These are phyloP conservation scores for Umimayanthus kanabou DNA, from an alignment of 92 coral and sea anemone species.

Conservation along the genomic window DNA sequence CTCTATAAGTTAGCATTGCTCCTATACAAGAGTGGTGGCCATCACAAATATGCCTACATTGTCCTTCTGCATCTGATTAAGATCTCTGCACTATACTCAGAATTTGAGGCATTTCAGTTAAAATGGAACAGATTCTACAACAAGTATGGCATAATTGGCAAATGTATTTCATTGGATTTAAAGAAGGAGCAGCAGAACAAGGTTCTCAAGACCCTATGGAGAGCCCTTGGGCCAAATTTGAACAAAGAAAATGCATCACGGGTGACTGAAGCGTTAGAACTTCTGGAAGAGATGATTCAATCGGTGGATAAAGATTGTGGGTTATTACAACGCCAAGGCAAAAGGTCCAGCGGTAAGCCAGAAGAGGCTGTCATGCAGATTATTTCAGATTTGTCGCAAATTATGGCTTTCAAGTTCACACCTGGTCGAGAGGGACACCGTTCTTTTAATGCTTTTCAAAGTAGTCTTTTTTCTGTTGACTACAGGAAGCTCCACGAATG, in stretches of 20 bases:
- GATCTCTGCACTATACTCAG: slow-evolving; percentile 29
- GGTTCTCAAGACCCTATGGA: slow-evolving; percentile 67
- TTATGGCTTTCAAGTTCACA: slow-evolving; percentile 49
- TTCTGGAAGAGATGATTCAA: slow-evolving; percentile 39
- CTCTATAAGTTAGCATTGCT: slow-evolving; percentile 41
- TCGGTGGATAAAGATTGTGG: slow-evolving; percentile 62
- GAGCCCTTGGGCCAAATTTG: slow-evolving; percentile 51
- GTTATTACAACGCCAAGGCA: slow-evolving; percentile 26
- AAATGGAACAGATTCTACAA: slow-evolving; percentile 70
- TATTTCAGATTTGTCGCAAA: slow-evolving; percentile 38
- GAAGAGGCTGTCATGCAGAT: slow-evolving; percentile 64
- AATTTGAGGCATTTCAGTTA: slow-evolving; percentile 49
- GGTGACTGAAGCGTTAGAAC: slow-evolving; percentile 51
- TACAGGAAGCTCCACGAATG: slow-evolving; percentile 58
- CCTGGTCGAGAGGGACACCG: slow-evolving; percentile 54
- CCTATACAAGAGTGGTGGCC: slow-evolving; percentile 53
- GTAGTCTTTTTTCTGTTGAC: slow-evolving; percentile 41
- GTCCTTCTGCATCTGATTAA: slow-evolving; percentile 64
- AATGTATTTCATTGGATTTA: slow-evolving; percentile 57
- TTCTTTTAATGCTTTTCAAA: slow-evolving; percentile 53
- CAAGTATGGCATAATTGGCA: slow-evolving; percentile 63
- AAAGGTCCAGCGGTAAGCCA: slow-evolving; percentile 44
- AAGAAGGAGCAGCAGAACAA: slow-evolving; percentile 68
- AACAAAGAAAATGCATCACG: slow-evolving; percentile 43
- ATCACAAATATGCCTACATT: slow-evolving; percentile 72